Conservation (phyloP, 2,113 vertebrate genomes). For the Nerophis ophidion region DNA sequence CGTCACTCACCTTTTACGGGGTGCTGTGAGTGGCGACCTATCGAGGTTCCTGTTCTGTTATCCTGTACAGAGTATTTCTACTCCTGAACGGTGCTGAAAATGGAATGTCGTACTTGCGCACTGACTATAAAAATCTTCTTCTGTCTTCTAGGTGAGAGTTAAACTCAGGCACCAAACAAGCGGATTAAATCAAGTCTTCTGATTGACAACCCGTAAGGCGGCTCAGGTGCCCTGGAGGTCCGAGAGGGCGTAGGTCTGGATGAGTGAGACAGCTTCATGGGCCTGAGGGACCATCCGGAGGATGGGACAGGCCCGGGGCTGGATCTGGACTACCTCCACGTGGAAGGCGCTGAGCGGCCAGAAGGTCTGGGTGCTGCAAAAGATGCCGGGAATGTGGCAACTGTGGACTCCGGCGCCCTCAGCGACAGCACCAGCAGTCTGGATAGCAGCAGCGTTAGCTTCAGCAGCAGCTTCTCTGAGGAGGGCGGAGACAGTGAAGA, state of each 20-base stretch:
- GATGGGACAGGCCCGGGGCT: slow-evolving; percentile 78
- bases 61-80: too few relatives aligned
- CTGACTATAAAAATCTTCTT: too few relatives aligned
- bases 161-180: too few relatives aligned
- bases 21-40: too few relatives aligned
- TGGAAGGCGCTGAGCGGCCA: slow-evolving; percentile 75
- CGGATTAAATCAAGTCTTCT: too few relatives aligned
- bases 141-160: too few relatives aligned
- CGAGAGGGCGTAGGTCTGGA: slow-evolving; percentile 72
- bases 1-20: too few relatives aligned
- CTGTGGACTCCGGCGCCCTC: slow-evolving; percentile 35
- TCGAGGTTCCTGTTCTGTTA: too few relatives aligned
- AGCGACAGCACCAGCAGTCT: slow-evolving; percentile 70
- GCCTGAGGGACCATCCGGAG: slow-evolving; percentile 91
- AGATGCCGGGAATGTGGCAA: slow-evolving; percentile 2
- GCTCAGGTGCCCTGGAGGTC: slow-evolving; percentile 33
- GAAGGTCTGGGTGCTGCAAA: neutral
- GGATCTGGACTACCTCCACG: slow-evolving; percentile 81
- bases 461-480: slow-evolving; percentile 74
- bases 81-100: too few relatives aligned
- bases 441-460: slow-evolving; percentile 50
- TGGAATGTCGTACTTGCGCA: too few relatives aligned
- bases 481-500: slow-evolving; percentile 85
- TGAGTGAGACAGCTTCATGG: slow-evolving; percentile 92
- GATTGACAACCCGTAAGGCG: neutral